phyloP scores from a whole-genome alignment of 2,888 invertebrate species.

The Athalia cordata region DNA sequence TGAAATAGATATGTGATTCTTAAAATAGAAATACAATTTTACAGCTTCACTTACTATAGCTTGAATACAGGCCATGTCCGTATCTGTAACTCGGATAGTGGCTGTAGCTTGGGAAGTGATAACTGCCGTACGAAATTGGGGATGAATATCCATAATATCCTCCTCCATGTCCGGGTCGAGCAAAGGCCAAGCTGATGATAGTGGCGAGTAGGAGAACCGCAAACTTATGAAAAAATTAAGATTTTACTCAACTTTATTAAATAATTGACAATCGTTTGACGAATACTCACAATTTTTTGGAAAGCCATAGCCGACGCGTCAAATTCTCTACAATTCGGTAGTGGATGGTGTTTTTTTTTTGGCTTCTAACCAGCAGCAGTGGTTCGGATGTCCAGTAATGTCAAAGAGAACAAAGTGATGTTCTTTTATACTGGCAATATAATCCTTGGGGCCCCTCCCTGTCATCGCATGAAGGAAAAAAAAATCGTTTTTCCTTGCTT shows the following conservation, averaged over 20 bases:
- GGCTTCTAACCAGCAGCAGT: conserved; percentile 22
- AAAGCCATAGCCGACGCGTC: neutral
- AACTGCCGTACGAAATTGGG: conserved; percentile 48
- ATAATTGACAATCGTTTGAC: neutral
- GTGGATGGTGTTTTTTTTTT: neutral
- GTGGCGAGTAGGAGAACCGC: conserved; percentile 60
- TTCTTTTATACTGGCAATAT: conserved; percentile 42
- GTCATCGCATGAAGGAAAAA: neutral
- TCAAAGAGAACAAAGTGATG: neutral
- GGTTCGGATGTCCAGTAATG: conserved; percentile 30
- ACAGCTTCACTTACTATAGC: conserved; percentile 46
- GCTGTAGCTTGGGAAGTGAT: conserved; percentile 59
- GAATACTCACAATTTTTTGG: too few species aligned
- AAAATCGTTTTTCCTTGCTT: conserved; percentile 52
- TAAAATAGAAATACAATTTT: neutral
- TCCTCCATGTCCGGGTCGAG: conserved; percentile 63
- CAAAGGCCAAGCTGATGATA: conserved; percentile 57
- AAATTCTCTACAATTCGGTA: neutral
- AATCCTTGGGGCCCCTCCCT: conserved; percentile 52
- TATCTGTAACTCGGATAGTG: conserved; percentile 55
- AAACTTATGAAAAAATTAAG: conserved; percentile 43
- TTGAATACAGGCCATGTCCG: conserved; percentile 52
- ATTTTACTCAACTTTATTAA: neutral
- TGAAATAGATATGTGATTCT: too few species aligned
- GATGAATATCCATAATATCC: conserved; percentile 55